Base-by-base conservation (phyloP, 2,888 invertebrate species). In the Drosophila kokeensis region DNA sequence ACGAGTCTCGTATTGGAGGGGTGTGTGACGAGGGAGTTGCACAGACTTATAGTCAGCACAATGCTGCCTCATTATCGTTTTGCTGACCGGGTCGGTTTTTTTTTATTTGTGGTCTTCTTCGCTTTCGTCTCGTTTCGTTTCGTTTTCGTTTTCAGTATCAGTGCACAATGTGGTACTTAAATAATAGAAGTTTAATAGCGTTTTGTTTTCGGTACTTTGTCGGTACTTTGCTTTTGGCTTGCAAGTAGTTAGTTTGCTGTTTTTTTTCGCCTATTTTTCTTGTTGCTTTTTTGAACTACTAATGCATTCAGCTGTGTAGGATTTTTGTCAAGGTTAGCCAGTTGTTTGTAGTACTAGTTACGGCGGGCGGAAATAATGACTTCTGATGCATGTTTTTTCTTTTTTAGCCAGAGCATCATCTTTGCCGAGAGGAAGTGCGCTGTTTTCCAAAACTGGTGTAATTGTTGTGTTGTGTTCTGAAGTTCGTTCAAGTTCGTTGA, bases 281-380 rank as follows among this genome's bases (percentile, higher is more conserved):
- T 61, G 53, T 81, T 72, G 73, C 61, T 69, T 68, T 71, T 87
- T 81, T 92, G 91, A 92, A 91, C 91, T 91, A 92, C 91, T 91
- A 92, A 92, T 89, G 89, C 91, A 88, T 91, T 92, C 91, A 91
- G 87, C 91, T 92, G 92, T 91, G 91, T 91, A 92, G 84, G 90
- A 92, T 91, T 91, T 91, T 92, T 92, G 91, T 91, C 91, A 92
- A 91, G 91, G 91, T 92, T 91, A 91, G 77, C 76, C 65, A 76
- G 82, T 77, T 76, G 70, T 71, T 70, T 62, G 76, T 57, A 65
- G 71, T 50, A 57, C 71, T 59, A 45, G 58, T 58, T 72, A 53
- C 76, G 64, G 60, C 67, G 72, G 83, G 87, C 88, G 90, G 90
- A 90, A 90, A 86, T 86, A 87, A 88, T 87, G 87, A 87, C 90